Base-by-base conservation (phyloP, 2,797 vertebrate species). In the Sebastes matsubarae region DNA sequence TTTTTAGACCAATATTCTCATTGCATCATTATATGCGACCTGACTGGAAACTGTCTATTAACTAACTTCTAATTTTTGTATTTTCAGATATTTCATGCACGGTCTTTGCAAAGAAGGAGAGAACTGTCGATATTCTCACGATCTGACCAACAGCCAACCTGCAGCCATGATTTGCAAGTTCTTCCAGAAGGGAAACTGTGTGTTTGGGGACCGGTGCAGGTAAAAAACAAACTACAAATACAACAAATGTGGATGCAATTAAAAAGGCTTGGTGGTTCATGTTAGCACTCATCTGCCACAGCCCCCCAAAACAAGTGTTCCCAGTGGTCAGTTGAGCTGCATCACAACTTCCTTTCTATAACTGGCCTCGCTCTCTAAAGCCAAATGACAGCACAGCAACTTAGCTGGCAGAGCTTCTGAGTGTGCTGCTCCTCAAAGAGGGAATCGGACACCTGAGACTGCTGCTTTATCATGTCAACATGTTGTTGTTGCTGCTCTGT, bases 21-120 rank as follows among this genome's bases (percentile, higher is more conserved):
- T 34, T 34, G 32, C 32, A 34, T 34, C 32, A 34, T 10, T 34
- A 34, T 38, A 38, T 38, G 36, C 36, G 5, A 14, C 16, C 18
- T 50, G 0, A 16, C 18, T 27, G 4, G 18, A 20, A 11, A 1
- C 29, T 0, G 10, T 73, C 8, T 16, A 27, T 42, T 68, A 32
- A 50, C 61, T 27, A 27, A 18, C 11, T 4, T 29, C 1, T 34
- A 54, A 0, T 63, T 52, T 42, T 52, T 76, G 52, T 58, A 6
- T 87, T 82, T 87, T 4, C 94, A 99, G 99, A 81, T 99, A 99
- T 87, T 99, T 99, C 94, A 97, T 99, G 96, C 99, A 99, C 84
- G 98, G 99, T 30, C 96, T 99, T 89, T 99, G 99, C 94, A 99
- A 99, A 95, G 98, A 99, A 95, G 98, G 98, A 77, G 96, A 96